Percentiles rank a stretch among this genome's conserved stretches.
Evolutionary conservation across 2,113 vertebrate genomes (phyloP).

Genomic region (Syngnathus typhle): DNA sequence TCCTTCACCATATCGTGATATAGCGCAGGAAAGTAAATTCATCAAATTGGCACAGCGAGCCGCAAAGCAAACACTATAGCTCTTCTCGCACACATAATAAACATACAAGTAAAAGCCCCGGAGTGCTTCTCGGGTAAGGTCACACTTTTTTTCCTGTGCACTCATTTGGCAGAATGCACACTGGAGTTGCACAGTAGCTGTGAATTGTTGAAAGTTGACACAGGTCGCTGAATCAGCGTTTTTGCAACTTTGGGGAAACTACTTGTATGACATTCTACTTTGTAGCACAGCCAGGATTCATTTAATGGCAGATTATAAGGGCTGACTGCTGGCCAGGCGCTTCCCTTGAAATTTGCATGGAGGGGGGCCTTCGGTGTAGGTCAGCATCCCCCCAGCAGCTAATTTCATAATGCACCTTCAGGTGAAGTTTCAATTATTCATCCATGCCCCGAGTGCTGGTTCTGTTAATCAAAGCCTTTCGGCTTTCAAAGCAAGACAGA

Average conservation of each 20-base stretch:
- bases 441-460: conserved; percentile 36
- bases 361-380: conserved; percentile 41
- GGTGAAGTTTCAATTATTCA: conserved; percentile 59
- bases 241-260: conserved; percentile 25
- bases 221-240: conserved; percentile 21
- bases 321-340: conserved; percentile 50
- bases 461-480: conserved; percentile 54
- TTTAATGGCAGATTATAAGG: conserved; percentile 46
- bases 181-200: conserved; percentile 30
- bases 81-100: conserved; percentile 31
- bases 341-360: conserved; percentile 51
- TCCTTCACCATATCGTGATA: conserved; percentile 47
- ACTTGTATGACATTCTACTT: conserved; percentile 35
- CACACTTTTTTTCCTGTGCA: conserved; percentile 39
- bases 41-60: conserved; percentile 67
- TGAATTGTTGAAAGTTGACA: conserved; percentile 37
- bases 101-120: conserved; percentile 36
- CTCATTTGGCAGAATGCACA: conserved; percentile 31
- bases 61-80: conserved; percentile 57
- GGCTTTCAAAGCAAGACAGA: conserved; percentile 23
- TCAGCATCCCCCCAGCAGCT: conserved; percentile 48
- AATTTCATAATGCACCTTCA: conserved; percentile 67
- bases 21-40: conserved; percentile 56
- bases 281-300: conserved; percentile 50
- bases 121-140: conserved; percentile 56